Evolutionary conservation across 2,113 vertebrate genomes (phyloP), one percentile per base, ranked within the genome.

Genomic region (Zapornia atra): DNA sequence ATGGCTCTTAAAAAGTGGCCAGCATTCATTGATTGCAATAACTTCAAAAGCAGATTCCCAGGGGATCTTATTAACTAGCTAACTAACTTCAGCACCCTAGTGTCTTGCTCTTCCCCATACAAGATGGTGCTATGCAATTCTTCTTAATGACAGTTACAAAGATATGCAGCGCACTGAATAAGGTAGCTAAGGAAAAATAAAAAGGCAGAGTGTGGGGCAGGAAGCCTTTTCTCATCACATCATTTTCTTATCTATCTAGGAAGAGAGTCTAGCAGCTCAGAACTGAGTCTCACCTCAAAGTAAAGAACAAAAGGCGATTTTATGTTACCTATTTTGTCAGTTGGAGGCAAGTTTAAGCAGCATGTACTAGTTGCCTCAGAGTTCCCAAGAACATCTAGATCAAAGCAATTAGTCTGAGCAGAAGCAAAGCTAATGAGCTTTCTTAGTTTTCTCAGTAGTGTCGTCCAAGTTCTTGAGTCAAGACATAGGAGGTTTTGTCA

Each of bases 121-220:
- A 63, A 31, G 33, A 75, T 40, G 22, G 46, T 18, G 3, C 21
- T 11, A 15, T 10, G 11, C 15, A 77, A 56, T 60, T 86, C 14
- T 36, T 76, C 33, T 11, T 64, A 46, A 50, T 8, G 19, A 22
- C 2, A 5, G 12, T n/a, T 78, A 48, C 3, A 7, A 79, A 65
- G 69, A 66, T 66, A 76, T 72, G 11, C 16, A 65, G 56, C 12
- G 40, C 22, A 69, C 5, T 54, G 22, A 83, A 38, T 73, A 42
- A 65, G 12, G 21, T 31, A 33, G 13, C 25, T 61, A 66, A 77
- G 26, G 12, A 36, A 38, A 1, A 1, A 33, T n/a, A 56, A 56
- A 63, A 42, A 0, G 1, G 2, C 44, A 46, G 44, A 15, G 17
- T 46, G 44, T 46, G 44, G 6, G 11, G 12, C 4, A 10, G 5